Base-by-base conservation (phyloP, 2,113 vertebrate species). In the Aegypius monachus region DNA sequence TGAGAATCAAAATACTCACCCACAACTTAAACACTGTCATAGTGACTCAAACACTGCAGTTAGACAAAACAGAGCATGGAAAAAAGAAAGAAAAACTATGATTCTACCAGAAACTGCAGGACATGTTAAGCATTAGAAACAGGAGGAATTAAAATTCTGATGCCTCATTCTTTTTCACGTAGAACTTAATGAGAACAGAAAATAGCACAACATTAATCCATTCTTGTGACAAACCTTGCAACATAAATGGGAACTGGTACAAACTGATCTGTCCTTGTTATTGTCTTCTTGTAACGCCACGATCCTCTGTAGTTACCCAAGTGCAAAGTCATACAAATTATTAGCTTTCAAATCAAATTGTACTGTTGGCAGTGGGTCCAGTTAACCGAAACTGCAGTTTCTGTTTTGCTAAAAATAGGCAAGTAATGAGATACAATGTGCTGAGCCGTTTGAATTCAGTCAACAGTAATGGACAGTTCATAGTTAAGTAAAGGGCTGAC, bases 151-250 rank as follows among this genome's bases (percentile, higher is more conserved):
- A 91, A 83, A 93, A 66, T 93, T 95, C 58, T 32, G 50, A 23
- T 93, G 43, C 29, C 29, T 95, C 59, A 86, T 96, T 94, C 90
- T 84, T 82, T 94, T 85, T 92, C 58, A 94, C 23, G 86, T 86
- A 90, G 59, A 97, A 89, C 52, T 93, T 95, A 97, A 96, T 90
- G 70, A 95, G 72, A 84, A 95, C 3, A 93, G 72, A 96, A 97
- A 97, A 96, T 82, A 97, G 47, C 61, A 93, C 40, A 93, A 48
- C 23, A 86, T 92, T 94, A 96, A 92, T 96, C 81, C 62, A 58
- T 90, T 96, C 47, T 81, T 80, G 47, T 87, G 73, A 96, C 85
- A 95, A 84, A 85, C 23, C 10, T 67, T 94, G 26, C 78, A 78
- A 94, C 31, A 59, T 52, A 97, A 96, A 94, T 89, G 70, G 59